These are phyloP conservation scores for Lacerta viridis DNA, from an alignment of 2,797 vertebrate genomes.

Conservation along the genomic window DNA sequence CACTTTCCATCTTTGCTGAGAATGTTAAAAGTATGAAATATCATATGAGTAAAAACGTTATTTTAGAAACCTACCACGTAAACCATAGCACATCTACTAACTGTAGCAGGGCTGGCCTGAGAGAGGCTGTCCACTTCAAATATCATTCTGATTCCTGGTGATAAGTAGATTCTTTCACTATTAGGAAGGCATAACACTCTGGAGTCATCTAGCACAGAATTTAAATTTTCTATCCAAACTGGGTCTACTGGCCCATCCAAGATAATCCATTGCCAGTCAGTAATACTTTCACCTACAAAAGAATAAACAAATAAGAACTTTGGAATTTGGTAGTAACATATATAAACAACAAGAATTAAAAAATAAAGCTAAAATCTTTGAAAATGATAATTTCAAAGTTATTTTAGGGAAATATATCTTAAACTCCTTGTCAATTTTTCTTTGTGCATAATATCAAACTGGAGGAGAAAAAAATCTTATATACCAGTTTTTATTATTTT, in stretches of 20 bases:
- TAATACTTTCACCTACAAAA: slow-evolving; percentile 38
- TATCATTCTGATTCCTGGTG: slow-evolving; percentile 69
- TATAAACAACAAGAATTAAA: slow-evolving; percentile 8
- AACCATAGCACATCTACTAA: slow-evolving; percentile 76
- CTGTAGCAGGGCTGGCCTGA: slow-evolving; percentile 69
- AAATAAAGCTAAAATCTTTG: neutral
- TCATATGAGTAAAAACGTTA: neutral
- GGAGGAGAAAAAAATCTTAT: neutral
- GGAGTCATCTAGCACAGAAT: slow-evolving; percentile 76
- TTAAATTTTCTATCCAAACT: slow-evolving; percentile 78
- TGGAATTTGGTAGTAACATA: neutral
- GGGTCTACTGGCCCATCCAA: slow-evolving; percentile 79
- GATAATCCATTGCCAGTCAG: slow-evolving; percentile 79
- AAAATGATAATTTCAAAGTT: neutral
- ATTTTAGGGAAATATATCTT: neutral
- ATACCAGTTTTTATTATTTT: neutral
- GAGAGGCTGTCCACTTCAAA: slow-evolving; percentile 76
- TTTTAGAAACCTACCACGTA: slow-evolving; percentile 72
- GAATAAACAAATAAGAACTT: slow-evolving; percentile 5
- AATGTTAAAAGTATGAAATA: neutral
- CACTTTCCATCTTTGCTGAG: neutral
- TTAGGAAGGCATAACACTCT: slow-evolving; percentile 76
- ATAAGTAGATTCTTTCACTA: slow-evolving; percentile 76
- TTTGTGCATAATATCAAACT: neutral
- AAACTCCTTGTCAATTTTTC: neutral